Conservation (phyloP, 2,113 vertebrate species). For the Oophaga pumilio region DNA sequence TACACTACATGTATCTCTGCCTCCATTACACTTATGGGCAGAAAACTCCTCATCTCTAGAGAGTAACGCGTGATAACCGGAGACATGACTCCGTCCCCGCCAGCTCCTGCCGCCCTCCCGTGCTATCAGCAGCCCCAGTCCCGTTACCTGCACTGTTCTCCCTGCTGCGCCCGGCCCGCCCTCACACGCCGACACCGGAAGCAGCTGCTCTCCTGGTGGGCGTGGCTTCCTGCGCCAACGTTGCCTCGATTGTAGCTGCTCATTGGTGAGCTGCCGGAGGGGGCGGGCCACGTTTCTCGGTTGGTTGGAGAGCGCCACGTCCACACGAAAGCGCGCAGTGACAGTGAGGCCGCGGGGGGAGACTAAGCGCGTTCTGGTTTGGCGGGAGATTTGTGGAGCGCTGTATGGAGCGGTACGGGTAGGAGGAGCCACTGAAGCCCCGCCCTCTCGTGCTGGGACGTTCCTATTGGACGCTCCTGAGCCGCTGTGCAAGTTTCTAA, state of each 20-base stretch:
- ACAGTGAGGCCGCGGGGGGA: background rate
- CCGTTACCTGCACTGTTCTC: conserved; percentile 30
- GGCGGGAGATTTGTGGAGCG: conserved; percentile 28
- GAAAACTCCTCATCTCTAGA: too few species aligned
- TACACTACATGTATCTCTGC: too few species aligned
- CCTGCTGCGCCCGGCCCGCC: conserved; percentile 49
- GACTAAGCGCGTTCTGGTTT: background rate
- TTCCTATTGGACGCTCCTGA: too few species aligned
- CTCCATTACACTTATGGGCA: too few species aligned
- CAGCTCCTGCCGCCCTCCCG: too few species aligned
- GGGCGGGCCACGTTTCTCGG: background rate
- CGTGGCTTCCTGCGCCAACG: conserved; percentile 20
- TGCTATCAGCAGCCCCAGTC: too few species aligned
- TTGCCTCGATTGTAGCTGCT: background rate
- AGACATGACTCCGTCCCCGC: too few species aligned
- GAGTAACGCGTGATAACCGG: too few species aligned
- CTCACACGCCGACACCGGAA: conserved; percentile 53
- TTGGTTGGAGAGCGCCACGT: conserved; percentile 53
- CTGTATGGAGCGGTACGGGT: background rate
- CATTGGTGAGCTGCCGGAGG: background rate
- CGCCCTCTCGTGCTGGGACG: background rate
- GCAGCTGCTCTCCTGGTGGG: conserved; percentile 24
- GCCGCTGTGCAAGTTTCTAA: background rate
- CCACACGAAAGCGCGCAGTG: conserved; percentile 44
- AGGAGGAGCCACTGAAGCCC: background rate